A percentile compares a stretch with the other conserved stretches of the same genome.
Conservation (phyloP, 2,113 vertebrate genomes). For the Lophochroa leadbeateri region DNA sequence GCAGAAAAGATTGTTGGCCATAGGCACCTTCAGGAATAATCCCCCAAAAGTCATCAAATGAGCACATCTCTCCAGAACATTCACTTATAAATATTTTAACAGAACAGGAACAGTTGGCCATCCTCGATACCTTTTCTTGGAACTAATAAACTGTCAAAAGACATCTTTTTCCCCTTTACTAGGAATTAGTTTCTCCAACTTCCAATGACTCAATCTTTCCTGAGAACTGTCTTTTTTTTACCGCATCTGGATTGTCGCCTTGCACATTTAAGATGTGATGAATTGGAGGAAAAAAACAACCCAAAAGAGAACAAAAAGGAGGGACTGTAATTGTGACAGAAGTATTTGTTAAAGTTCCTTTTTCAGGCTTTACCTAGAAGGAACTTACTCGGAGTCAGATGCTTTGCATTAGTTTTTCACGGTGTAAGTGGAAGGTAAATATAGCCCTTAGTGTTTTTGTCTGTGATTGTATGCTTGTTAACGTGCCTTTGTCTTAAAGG, state of each 20-base stretch:
- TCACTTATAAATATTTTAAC: conserved; percentile 6
- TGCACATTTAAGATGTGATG: not conserved
- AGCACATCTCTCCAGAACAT: not conserved
- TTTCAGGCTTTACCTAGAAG: not conserved
- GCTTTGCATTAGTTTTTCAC: not conserved
- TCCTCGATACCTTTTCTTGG: not conserved
- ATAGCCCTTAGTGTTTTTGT: not conserved
- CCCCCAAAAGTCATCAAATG: not conserved
- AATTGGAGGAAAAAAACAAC: accelerated
- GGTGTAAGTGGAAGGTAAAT: not conserved
- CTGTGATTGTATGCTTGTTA: not conserved
- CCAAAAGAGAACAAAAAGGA: not conserved
- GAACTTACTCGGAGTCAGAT: not conserved
- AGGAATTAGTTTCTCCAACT: not conserved
- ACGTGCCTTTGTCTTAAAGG: not conserved
- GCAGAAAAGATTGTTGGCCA: not conserved
- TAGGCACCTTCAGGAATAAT: not conserved
- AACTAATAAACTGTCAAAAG: not conserved
- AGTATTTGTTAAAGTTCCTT: not conserved
- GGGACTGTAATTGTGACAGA: not conserved
- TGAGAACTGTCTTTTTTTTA: not conserved
- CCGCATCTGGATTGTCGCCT: not conserved
- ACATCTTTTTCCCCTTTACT: not conserved
- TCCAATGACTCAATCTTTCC: not conserved
- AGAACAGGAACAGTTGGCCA: not conserved